These are phyloP conservation scores for Catamblyrhynchus diadema DNA, from an alignment of 2,797 vertebrate species.

Conservation along the genomic window DNA sequence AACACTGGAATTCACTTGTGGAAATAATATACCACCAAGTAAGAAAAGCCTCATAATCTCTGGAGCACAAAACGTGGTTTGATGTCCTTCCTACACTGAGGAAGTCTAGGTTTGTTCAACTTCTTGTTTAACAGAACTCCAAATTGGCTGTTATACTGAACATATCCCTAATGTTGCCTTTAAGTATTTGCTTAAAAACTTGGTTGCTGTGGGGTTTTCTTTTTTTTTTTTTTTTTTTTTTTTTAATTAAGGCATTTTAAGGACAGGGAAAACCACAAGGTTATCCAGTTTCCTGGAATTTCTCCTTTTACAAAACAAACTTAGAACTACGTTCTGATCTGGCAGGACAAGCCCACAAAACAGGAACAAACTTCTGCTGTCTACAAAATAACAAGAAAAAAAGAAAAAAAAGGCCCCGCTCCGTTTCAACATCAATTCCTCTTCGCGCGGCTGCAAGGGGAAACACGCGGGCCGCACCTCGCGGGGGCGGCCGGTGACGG, in stretches of 20 bases:
- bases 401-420: background rate
- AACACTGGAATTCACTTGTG: background rate
- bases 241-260: background rate
- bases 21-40: background rate
- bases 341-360: background rate
- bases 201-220: accelerated
- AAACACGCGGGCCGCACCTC: background rate
- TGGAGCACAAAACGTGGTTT: background rate
- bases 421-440: background rate
- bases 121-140: background rate
- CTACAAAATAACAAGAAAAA: background rate
- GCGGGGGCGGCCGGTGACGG: background rate
- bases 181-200: background rate
- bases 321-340: background rate
- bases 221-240: accelerated
- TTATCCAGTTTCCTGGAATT: background rate
- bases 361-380: background rate
- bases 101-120: accelerated
- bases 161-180: accelerated
- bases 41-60: background rate
- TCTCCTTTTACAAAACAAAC: background rate
- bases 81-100: accelerated
- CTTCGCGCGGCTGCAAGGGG: background rate
- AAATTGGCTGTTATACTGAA: background rate
- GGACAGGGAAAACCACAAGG: background rate